Percentiles rank a stretch among this genome's conserved stretches.
Conservation (phyloP, 2,888 invertebrate species). For the Macaria notata region DNA sequence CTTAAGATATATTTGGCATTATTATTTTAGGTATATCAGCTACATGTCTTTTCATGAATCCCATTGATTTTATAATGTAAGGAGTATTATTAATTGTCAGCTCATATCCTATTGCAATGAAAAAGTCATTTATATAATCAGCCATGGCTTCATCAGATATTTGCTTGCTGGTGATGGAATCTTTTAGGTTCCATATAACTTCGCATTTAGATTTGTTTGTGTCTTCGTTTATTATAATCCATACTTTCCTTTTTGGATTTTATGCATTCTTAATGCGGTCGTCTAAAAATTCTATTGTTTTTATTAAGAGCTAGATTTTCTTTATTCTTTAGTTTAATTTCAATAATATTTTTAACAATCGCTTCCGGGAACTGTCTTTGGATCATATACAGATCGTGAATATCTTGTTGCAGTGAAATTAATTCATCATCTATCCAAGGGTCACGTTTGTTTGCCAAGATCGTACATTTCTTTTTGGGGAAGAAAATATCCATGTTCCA, state of each 20-base stretch:
- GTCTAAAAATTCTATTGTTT: conserved; percentile 1
- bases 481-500: conserved; percentile 2
- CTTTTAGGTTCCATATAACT: not conserved
- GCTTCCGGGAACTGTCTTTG: not conserved
- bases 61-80: not conserved
- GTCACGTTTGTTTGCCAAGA: not conserved
- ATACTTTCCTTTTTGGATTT: conserved; percentile 1
- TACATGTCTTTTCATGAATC: not conserved
- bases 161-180: not conserved
- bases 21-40: not conserved
- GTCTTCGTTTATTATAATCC: conserved; percentile 2
- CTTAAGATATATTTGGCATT: not conserved
- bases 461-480: not conserved
- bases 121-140: not conserved
- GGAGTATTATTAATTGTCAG: not conserved
- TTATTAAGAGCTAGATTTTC: not conserved
- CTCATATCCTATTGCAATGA: not conserved
- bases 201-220: conserved; percentile 1
- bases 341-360: not conserved
- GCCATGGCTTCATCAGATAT: not conserved
- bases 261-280: conserved; percentile 1
- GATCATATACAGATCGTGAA: not conserved
- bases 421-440: conserved; percentile 1
- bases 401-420: not conserved
- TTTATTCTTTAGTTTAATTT: not conserved